phyloP scores from a whole-genome alignment of 2,113 vertebrate genomes.

The Capricornis sumatraensis region DNA sequence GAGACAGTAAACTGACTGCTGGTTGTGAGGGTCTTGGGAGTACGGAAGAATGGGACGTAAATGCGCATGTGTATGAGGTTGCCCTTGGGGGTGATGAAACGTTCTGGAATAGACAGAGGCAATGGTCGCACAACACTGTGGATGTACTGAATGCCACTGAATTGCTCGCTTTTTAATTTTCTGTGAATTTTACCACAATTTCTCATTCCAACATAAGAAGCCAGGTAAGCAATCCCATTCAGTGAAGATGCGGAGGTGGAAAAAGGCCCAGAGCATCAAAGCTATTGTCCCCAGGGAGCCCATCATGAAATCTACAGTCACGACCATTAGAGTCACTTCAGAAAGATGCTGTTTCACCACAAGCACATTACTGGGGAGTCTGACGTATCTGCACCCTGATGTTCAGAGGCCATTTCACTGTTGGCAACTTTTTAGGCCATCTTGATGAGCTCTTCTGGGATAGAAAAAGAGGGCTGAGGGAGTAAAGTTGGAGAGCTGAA shows the following conservation, averaged over 20 bases:
- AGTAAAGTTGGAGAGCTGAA: neutral
- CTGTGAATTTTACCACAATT: neutral
- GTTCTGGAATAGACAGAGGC: neutral
- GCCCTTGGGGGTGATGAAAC: neutral
- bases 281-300: neutral
- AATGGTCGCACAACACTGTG: neutral
- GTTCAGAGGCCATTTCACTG: neutral
- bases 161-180: neutral
- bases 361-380: neutral
- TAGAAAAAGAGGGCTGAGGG: neutral
- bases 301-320: neutral
- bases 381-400: neutral
- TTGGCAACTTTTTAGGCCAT: neutral
- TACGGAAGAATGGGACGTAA: neutral
- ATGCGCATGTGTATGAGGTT: neutral
- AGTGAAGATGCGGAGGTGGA: neutral
- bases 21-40: neutral
- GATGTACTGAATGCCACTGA: neutral
- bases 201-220: neutral
- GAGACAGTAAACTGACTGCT: neutral
- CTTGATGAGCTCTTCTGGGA: neutral
- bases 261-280: neutral
- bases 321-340: neutral
- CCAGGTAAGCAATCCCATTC: neutral
- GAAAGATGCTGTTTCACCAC: neutral